Conservation (phyloP, 35 echinoderm and acorn worm species). For the Diadema setosum region DNA sequence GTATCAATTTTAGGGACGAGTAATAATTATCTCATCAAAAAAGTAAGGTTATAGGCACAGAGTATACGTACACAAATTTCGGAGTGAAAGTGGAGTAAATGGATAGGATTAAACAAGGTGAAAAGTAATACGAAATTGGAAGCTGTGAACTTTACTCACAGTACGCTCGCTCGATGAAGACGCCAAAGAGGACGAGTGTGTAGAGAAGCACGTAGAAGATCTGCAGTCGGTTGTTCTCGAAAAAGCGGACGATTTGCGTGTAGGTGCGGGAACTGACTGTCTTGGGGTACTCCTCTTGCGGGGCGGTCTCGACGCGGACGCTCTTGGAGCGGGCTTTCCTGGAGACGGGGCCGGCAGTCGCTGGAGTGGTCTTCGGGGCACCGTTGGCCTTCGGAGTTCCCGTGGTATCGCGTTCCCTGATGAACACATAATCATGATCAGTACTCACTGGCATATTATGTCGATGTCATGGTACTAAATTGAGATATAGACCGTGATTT, state of each 20-base stretch:
- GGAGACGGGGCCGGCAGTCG: neutral
- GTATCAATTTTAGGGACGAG: too few species aligned
- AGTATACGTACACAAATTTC: too few species aligned
- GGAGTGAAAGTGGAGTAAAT: too few species aligned
- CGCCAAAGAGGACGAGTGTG: constrained; percentile 61
- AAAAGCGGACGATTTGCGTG: constrained; percentile 55
- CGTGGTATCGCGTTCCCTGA: neutral
- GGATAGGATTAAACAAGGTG: too few species aligned
- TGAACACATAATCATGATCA: too few species aligned
- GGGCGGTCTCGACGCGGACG: constrained; percentile 55
- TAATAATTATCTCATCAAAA: too few species aligned
- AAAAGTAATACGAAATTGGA: too few species aligned
- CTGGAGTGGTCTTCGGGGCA: neutral
- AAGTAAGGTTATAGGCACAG: too few species aligned
- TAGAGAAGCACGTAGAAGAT: constrained; percentile 82
- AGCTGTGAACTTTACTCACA: constrained; percentile 92
- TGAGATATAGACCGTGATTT: too few species aligned
- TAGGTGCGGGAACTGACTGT: constrained; percentile 23
- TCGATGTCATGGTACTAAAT: too few species aligned
- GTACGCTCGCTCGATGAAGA: constrained; percentile 92
- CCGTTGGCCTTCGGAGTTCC: neutral
- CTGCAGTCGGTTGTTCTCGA: constrained; percentile 88
- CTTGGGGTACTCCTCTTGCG: constrained; percentile 35
- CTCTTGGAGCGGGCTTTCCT: constrained; percentile 35
- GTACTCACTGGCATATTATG: too few species aligned